Percentiles rank a stretch among this genome's conserved stretches.
Evolutionary conservation across 2,797 vertebrate genomes (phyloP).

Genomic region (Discoglossus pictus): DNA sequence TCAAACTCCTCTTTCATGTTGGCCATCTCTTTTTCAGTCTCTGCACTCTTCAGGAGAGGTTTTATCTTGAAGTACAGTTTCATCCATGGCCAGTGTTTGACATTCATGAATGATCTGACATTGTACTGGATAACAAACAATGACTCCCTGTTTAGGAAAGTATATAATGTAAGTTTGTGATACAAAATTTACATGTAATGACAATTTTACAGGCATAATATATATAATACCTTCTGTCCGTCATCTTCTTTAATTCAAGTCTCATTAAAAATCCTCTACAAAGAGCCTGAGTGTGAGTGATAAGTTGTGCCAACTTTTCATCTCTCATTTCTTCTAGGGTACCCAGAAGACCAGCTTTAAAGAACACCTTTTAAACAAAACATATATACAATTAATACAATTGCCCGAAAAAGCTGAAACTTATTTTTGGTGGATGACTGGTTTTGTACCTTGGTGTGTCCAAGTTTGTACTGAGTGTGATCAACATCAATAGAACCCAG

Average conservation of each 20-base stretch:
- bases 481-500: constrained; percentile 84
- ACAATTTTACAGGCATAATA: neutral
- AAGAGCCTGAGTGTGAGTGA: constrained; percentile 80
- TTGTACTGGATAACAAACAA: constrained; percentile 75
- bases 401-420: neutral
- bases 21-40: constrained; percentile 89
- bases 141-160: constrained; percentile 70
- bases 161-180: neutral
- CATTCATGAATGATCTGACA: constrained; percentile 75
- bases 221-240: constrained; percentile 75
- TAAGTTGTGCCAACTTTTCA: constrained; percentile 78
- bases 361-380: constrained; percentile 77
- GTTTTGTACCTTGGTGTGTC: constrained; percentile 82
- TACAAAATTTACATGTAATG: too few relatives aligned
- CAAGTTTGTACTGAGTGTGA: constrained; percentile 85
- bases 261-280: constrained; percentile 79
- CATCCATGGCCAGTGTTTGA: constrained; percentile 89
- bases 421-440: neutral
- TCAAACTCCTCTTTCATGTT: constrained; percentile 88
- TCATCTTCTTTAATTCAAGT: constrained; percentile 76
- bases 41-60: constrained; percentile 85
- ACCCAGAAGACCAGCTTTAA: constrained; percentile 84
- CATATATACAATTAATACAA: constrained; percentile 43
- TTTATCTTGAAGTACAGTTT: constrained; percentile 93
- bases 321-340: constrained; percentile 86